These are phyloP conservation scores for Tenebrosternarchus preto DNA, from an alignment of 2,113 vertebrate species.

Conservation along the genomic window DNA sequence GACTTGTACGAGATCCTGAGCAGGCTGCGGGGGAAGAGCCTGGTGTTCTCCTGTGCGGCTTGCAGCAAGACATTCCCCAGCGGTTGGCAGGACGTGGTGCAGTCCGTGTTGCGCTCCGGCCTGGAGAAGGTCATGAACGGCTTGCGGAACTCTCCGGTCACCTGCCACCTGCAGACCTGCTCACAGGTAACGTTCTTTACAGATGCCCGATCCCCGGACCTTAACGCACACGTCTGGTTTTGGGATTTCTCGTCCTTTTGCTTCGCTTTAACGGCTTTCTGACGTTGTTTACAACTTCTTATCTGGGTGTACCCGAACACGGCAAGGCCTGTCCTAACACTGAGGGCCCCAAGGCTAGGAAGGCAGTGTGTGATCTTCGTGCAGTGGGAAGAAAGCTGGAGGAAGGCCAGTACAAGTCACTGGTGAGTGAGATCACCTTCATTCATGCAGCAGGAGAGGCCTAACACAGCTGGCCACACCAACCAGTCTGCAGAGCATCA, in stretches of 20 bases:
- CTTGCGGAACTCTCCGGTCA: constrained; percentile 67
- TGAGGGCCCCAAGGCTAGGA: constrained; percentile 53
- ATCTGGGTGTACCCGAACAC: constrained; percentile 59
- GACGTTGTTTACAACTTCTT: background rate
- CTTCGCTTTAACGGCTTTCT: background rate
- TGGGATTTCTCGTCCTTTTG: background rate
- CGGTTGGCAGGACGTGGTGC: constrained; percentile 77
- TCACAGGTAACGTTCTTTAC: constrained; percentile 67
- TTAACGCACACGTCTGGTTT: no score
- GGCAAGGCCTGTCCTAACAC: constrained; percentile 63
- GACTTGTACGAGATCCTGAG: constrained; percentile 83
- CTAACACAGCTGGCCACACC: background rate
- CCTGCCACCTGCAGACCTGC: constrained; percentile 73
- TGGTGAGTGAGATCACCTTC: constrained; percentile 72
- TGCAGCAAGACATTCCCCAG: constrained; percentile 71
- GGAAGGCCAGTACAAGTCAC: constrained; percentile 73
- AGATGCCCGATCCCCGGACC: no score
- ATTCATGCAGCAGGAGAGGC: background rate
- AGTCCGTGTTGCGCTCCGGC: constrained; percentile 68
- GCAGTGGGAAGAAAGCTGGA: constrained; percentile 75
- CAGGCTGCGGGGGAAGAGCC: constrained; percentile 70
- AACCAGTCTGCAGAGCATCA: background rate
- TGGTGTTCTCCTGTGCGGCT: constrained; percentile 79
- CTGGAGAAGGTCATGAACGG: constrained; percentile 77
- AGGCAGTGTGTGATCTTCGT: constrained; percentile 76